Percentiles rank a stretch among this genome's conserved stretches.
Conservation (phyloP, 2,113 vertebrate genomes). For the Dipodomys ordii region DNA sequence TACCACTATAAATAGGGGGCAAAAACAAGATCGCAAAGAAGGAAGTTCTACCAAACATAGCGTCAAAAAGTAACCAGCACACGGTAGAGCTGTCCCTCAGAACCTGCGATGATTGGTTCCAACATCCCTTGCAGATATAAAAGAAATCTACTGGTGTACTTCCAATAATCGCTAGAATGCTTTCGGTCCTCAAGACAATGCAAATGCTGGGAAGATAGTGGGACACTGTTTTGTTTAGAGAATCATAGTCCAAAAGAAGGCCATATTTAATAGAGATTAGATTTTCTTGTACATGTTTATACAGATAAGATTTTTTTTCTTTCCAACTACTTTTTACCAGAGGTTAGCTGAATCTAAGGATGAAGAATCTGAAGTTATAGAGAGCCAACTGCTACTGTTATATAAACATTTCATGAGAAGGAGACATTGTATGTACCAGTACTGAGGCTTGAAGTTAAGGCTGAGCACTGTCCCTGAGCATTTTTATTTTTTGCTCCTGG, state of each 20-base stretch:
- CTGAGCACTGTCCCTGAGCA: too few species aligned
- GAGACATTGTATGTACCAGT: too few species aligned
- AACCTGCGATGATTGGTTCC: not conserved
- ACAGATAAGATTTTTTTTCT: not conserved
- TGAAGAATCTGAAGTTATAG: not conserved
- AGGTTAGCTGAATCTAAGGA: not conserved
- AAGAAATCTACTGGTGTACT: not conserved
- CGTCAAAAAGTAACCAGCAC: not conserved
- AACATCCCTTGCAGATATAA: not conserved
- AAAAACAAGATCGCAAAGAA: not conserved
- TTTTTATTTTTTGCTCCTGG: too few species aligned
- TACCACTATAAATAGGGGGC: not conserved
- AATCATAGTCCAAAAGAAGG: not conserved
- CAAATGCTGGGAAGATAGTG: not conserved
- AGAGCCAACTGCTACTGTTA: not conserved
- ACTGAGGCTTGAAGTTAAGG: too few species aligned
- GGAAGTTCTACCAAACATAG: not conserved
- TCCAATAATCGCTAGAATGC: not conserved
- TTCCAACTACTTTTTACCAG: not conserved
- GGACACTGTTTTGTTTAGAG: not conserved
- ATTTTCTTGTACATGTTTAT: not conserved
- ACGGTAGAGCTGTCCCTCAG: not conserved
- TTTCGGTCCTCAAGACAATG: not conserved
- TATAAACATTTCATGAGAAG: constrained; percentile 9
- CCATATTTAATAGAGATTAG: not conserved